Evolutionary conservation across 2,113 vertebrate genomes (phyloP), one percentile per base, ranked within the genome.

Genomic region (Abramis brama): DNA sequence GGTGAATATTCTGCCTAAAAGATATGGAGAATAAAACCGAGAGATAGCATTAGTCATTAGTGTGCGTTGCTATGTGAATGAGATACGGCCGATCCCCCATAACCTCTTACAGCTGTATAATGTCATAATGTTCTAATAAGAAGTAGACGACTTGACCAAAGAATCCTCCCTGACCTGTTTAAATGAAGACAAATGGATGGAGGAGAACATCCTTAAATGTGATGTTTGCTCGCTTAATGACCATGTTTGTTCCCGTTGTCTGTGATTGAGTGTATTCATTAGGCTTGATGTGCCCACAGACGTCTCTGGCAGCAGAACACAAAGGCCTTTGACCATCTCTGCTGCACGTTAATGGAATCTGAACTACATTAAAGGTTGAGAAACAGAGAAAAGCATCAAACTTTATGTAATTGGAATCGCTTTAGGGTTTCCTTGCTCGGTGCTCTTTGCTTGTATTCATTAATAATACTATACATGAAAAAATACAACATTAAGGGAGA

Each of bases 181-280:
- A 87, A 88, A 90, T 85, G 68, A 90, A 83, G 83, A 87, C 25
- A n/a, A 78, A 87, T 83, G 87, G 66, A 60, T n/a, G 71, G 25
- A 55, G 78, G 47, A 47, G 43, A 82, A 43, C n/a, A 12, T 76
- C n/a, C n/a, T 85, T 87, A 77, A 86, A 70, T 85, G 87, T 88
- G 60, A 83, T 84, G 74, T 87, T 82, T 87, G 79, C 82, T 76
- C 33, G 8, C 59, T 79, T 87, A 87, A 88, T 81, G 87, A 83
- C 30, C 4, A 25, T 87, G 86, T 89, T 87, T 89, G 76, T 87
- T 55, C 80, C 83, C 45, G 5, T 19, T 86, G 83, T 50, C 50
- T 83, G 82, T 88, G 85, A 90, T 85, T 87, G 86, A 90, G 80
- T 64, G 50, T 57, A 62, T 86, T 89, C 84, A 86, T 89, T 90